Percentiles rank a stretch among this genome's conserved stretches.
Evolutionary conservation across 2,888 invertebrate genomes (phyloP).

Genomic region (Isoperla grammatica): DNA sequence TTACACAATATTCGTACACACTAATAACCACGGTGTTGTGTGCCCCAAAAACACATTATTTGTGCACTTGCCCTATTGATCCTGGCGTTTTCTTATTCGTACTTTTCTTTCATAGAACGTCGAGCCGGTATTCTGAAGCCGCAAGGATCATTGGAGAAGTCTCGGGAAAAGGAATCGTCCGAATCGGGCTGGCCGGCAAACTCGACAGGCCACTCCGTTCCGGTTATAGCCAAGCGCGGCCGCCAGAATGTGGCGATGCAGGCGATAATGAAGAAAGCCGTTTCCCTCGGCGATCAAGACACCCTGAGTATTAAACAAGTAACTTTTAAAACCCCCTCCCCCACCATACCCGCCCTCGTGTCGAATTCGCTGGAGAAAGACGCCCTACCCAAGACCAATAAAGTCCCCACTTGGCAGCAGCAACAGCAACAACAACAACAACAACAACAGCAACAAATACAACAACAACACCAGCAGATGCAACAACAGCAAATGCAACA

Average conservation of each 20-base stretch:
- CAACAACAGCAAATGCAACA: slow-evolving; percentile 13
- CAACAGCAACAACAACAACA: slow-evolving; percentile 5
- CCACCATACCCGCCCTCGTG: slow-evolving; percentile 33
- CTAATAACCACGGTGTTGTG: no score
- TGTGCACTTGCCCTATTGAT: no score
- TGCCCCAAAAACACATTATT: no score
- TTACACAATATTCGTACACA: no score
- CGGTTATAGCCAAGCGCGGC: slow-evolving; percentile 42
- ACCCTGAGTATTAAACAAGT: slow-evolving; percentile 36
- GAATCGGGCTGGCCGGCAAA: slow-evolving; percentile 23
- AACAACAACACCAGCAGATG: slow-evolving; percentile 14
- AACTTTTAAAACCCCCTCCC: slow-evolving; percentile 50
- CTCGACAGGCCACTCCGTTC: slow-evolving; percentile 32
- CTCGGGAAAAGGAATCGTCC: slow-evolving; percentile 50
- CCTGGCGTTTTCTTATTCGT: no score
- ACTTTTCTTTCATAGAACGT: slow-evolving; percentile 44
- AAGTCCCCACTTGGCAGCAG: slow-evolving; percentile 19
- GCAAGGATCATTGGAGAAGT: slow-evolving; percentile 63
- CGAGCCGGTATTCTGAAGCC: slow-evolving; percentile 64
- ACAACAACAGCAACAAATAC: slow-evolving; percentile 4
- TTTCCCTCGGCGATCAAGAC: slow-evolving; percentile 21
- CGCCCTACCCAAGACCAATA: slow-evolving; percentile 10
- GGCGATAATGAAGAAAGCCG: slow-evolving; percentile 40
- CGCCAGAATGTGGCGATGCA: slow-evolving; percentile 73
- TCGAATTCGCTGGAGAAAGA: slow-evolving; percentile 8